Conservation (phyloP, 1,140 invertebrate species). For the Drosophila lowei region DNA sequence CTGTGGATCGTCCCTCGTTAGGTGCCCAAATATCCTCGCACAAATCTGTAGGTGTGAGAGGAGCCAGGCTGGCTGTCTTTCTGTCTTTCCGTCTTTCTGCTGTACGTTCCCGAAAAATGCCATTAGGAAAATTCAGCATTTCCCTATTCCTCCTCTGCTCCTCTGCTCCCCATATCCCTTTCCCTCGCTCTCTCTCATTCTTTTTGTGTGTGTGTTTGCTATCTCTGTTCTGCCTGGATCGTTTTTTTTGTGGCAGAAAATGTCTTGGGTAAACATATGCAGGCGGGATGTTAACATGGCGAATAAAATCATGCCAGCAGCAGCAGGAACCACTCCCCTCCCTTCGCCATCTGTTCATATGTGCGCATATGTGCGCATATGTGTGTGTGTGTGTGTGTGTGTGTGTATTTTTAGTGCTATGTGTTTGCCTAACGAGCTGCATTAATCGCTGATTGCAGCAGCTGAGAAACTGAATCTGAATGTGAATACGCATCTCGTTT, state of each 20-base stretch:
- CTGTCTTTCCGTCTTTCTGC: neutral
- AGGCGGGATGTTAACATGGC: constrained; percentile 74
- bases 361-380: neutral
- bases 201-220: no score
- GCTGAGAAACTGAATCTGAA: constrained; percentile 32
- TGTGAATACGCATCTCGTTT: constrained; percentile 20
- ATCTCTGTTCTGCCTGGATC: neutral
- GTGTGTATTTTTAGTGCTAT: constrained; percentile 22
- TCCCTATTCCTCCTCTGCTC: constrained; percentile 6
- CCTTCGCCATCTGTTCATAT: no score
- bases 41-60: constrained; percentile 31
- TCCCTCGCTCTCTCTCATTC: constrained; percentile 1
- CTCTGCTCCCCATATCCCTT: no score
- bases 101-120: constrained; percentile 37
- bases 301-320: constrained; percentile 68
- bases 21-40: constrained; percentile 55
- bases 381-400: constrained; percentile 21
- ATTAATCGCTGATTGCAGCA: constrained; percentile 75
- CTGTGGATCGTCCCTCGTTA: no score
- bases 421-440: constrained; percentile 79
- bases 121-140: constrained; percentile 69
- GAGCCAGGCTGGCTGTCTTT: no score
- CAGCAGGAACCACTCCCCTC: neutral
- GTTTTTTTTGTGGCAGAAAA: constrained; percentile 26
- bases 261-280: constrained; percentile 68